Evolutionary conservation across 2,797 vertebrate species (phyloP), one percentile per base, ranked within the genome.

Genomic region (Ceyx erithaca): DNA sequence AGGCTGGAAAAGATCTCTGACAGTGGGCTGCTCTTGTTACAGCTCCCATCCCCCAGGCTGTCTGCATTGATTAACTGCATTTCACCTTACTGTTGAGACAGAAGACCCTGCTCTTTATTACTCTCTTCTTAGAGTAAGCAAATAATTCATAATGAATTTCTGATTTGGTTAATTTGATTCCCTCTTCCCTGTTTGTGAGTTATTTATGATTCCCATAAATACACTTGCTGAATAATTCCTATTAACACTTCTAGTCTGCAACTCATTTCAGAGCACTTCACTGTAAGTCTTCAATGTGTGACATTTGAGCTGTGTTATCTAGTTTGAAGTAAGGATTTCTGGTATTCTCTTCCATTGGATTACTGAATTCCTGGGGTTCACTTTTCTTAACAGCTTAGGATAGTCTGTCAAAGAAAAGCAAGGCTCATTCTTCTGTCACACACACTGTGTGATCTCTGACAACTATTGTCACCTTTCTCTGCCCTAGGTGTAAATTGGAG

Each of bases 151-250:
- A 88, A 89, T 55, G 40, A 75, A 80, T 83, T 78, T 33, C 55
- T 92, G 83, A 87, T 94, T 85, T 91, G 63, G 70, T 91, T 94
- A 87, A 92, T 95, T 87, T 92, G 58, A 78, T 63, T 95, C 76
- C 40, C 55, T 81, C 48, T 80, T 89, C 51, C 40, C 55, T 84
- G 12, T 69, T 78, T 89, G 69, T 46, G 77, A 76, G 54, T 83
- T 91, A 94, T 94, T 96, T 92, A 95, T 79, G 92, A 89, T 52
- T 72, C 89, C 75, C 72, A 75, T 95, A 89, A 95, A 91, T 45
- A 58, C 6, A 71, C 31, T 78, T 83, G 46, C 71, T 61, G 69
- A 92, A 80, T 57, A 78, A 75, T 66, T 80, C 58, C 76, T 90
- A 13, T 85, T 63, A 92, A 86, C 40, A 37, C 33, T 68, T 90